Evolutionary conservation across 2,113 vertebrate genomes (phyloP).

Genomic region (Thermophis baileyi): DNA sequence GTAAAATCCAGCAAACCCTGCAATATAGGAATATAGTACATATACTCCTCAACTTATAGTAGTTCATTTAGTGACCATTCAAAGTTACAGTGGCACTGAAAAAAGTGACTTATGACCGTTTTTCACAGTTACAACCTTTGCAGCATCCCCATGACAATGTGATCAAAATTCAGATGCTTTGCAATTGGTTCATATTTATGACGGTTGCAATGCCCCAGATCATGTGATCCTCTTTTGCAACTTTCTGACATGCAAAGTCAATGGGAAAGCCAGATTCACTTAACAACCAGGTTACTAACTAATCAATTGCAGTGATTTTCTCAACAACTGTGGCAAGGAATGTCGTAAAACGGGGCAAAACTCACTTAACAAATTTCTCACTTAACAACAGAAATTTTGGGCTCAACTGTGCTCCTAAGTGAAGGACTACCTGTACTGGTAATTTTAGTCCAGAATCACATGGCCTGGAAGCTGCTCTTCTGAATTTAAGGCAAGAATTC

Average conservation of each 20-base stretch:
- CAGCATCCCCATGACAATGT: too few relatives aligned
- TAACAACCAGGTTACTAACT: neutral
- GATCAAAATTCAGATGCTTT: too few relatives aligned
- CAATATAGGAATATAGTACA: neutral
- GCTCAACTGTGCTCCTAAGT: neutral
- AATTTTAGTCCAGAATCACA: neutral
- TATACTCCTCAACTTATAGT: too few relatives aligned
- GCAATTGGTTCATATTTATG: too few relatives aligned
- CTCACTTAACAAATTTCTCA: neutral
- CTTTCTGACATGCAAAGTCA: neutral
- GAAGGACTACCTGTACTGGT: neutral
- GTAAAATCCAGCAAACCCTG: neutral
- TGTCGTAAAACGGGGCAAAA: neutral
- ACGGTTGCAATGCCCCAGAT: accelerated
- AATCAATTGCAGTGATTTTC: neutral
- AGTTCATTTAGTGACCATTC: too few relatives aligned
- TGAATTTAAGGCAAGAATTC: neutral
- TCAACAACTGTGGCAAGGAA: neutral
- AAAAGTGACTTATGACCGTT: too few relatives aligned
- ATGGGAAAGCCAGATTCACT: neutral
- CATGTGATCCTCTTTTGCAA: too few relatives aligned
- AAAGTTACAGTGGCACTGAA: too few relatives aligned
- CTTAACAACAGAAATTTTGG: neutral
- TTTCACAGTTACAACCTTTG: too few relatives aligned
- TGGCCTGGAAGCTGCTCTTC: neutral